Percentiles rank a stretch among this genome's conserved stretches.
Conservation (phyloP, 2,113 vertebrate species). For the Columbina picui region DNA sequence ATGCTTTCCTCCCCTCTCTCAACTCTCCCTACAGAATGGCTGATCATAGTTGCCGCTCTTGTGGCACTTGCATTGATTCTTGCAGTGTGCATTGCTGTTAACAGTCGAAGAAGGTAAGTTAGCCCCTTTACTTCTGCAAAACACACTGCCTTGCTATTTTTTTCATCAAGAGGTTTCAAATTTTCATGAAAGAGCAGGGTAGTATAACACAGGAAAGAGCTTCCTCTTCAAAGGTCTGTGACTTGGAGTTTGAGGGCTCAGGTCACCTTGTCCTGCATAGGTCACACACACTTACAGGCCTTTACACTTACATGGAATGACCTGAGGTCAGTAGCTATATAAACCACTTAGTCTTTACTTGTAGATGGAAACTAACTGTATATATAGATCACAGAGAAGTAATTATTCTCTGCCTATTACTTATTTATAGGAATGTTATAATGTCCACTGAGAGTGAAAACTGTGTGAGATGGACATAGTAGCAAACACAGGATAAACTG, state of each 20-base stretch:
- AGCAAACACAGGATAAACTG: background rate
- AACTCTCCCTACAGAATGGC: slow-evolving; percentile 44
- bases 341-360: fast-evolving
- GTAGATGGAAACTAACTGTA: background rate
- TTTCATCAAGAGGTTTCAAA: background rate
- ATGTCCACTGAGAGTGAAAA: background rate
- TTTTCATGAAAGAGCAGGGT: background rate
- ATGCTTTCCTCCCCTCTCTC: fast-evolving
- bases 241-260: background rate
- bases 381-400: background rate
- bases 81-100: slow-evolving; percentile 66
- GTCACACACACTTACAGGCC: background rate
- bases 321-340: background rate
- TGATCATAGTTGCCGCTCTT: slow-evolving; percentile 57
- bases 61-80: slow-evolving; percentile 61
- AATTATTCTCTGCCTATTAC: background rate
- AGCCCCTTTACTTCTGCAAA: background rate
- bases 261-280: background rate
- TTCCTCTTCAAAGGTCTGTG: background rate
- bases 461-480: background rate
- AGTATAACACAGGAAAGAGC: background rate
- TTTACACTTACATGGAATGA: background rate
- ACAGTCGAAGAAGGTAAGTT: slow-evolving; percentile 66
- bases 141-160: background rate
- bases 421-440: background rate